These are phyloP conservation scores for Euproctis similis DNA, from an alignment of 2,888 invertebrate genomes.

Conservation along the genomic window DNA sequence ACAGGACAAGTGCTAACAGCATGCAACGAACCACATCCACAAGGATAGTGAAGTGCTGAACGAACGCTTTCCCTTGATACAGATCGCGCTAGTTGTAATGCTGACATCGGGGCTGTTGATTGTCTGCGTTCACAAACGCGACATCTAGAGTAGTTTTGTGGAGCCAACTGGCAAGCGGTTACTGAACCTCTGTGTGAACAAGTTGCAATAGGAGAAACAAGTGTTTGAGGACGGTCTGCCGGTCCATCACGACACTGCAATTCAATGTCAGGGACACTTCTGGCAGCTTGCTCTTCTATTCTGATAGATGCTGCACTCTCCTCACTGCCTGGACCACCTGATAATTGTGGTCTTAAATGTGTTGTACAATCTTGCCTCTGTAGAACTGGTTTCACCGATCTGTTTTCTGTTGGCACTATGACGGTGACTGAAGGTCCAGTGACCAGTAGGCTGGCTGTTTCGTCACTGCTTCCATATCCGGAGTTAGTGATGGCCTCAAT, in stretches of 20 bases:
- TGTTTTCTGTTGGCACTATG: constrained; percentile 63
- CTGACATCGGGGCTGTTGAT: constrained; percentile 86
- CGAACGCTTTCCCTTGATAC: constrained; percentile 88
- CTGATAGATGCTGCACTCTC: constrained; percentile 79
- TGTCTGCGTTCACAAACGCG: constrained; percentile 86
- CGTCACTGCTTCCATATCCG: constrained; percentile 85
- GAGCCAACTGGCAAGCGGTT: constrained; percentile 80
- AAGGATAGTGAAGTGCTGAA: constrained; percentile 81
- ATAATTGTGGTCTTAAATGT: constrained; percentile 82
- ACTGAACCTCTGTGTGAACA: constrained; percentile 78
- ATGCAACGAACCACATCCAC: constrained; percentile 72
- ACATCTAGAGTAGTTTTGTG: constrained; percentile 79
- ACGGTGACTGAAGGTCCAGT: constrained; percentile 77
- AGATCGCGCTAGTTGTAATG: constrained; percentile 86
- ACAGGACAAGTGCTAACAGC: constrained; percentile 79
- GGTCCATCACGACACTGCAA: constrained; percentile 80
- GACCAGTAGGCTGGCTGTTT: constrained; percentile 86
- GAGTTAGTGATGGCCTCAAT: constrained; percentile 77
- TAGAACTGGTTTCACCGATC: constrained; percentile 83
- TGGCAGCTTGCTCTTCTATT: constrained; percentile 80
- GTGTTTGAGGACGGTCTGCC: constrained; percentile 70
- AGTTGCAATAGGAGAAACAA: constrained; percentile 74
- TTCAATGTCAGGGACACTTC: constrained; percentile 89
- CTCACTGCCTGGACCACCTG: constrained; percentile 84
- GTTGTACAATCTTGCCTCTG: constrained; percentile 92